Conservation (phyloP, 2,797 vertebrate genomes). For the Simalia tracyae region DNA sequence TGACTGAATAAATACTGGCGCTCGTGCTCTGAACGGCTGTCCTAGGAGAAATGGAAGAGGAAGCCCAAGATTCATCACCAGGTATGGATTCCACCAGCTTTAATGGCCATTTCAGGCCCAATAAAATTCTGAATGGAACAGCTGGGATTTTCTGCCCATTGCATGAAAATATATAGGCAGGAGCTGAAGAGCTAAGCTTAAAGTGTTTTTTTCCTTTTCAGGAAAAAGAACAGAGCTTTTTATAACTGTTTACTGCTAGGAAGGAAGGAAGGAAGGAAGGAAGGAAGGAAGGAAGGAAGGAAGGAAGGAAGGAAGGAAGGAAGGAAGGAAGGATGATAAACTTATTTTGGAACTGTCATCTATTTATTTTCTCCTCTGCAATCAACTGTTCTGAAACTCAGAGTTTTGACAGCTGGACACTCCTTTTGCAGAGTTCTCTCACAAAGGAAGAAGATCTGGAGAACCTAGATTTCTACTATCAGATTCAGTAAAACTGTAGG, state of each 20-base stretch:
- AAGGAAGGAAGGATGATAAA: background rate
- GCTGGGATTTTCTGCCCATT: constrained; percentile 11
- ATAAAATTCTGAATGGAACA: rapidly evolving
- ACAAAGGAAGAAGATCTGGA: background rate
- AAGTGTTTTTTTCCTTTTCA: background rate
- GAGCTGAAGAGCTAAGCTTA: background rate
- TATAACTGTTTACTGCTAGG: too few species aligned
- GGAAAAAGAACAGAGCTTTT: background rate
- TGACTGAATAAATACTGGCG: constrained; percentile 95
- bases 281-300: too few species aligned
- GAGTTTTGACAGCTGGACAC: background rate
- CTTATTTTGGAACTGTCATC: background rate
- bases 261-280: too few species aligned
- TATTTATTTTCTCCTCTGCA: background rate
- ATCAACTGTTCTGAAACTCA: background rate
- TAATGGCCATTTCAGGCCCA: background rate
- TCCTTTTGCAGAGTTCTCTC: background rate
- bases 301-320: too few species aligned
- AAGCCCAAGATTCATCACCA: background rate
- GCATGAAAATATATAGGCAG: background rate
- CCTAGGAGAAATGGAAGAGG: constrained; percentile 69
- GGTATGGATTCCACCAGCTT: background rate
- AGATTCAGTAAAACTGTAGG: background rate
- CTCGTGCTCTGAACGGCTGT: constrained; percentile 92
- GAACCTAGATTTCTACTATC: background rate